Evolutionary conservation across 2,888 invertebrate genomes (phyloP).

Genomic region (Protodeltote pygarga): DNA sequence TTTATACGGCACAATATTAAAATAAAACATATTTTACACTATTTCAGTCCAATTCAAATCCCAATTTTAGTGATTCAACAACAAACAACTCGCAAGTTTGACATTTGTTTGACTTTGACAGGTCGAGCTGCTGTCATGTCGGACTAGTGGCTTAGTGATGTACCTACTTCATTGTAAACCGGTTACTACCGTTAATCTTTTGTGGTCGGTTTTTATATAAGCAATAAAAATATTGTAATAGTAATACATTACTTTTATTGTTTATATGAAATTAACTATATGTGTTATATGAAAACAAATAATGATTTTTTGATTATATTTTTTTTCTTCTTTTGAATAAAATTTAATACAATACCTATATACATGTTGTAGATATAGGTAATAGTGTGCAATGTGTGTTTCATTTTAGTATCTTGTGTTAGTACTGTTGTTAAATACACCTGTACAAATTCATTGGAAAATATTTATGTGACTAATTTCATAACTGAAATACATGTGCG

Average conservation of each 20-base stretch:
- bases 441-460: constrained; percentile 64
- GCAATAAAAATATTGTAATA: constrained; percentile 1
- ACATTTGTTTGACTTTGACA: constrained; percentile 11
- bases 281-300: too few species aligned
- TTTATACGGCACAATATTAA: background rate
- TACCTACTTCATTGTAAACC: constrained; percentile 1
- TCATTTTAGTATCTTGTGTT: constrained; percentile 18
- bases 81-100: constrained; percentile 5
- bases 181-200: constrained; percentile 3
- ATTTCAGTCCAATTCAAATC: background rate
- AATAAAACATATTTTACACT: constrained; percentile 2
- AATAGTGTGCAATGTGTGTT: too few species aligned
- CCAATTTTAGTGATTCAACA: background rate
- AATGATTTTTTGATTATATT: too few species aligned
- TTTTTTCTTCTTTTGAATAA: background rate
- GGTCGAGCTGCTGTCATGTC: background rate
- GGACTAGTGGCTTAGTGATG: constrained; percentile 14
- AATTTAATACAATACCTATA: background rate
- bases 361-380: background rate
- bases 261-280: too few species aligned
- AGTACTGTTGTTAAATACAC: constrained; percentile 53
- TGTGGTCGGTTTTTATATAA: constrained; percentile 5
- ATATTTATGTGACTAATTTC: constrained; percentile 53
- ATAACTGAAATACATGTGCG: constrained; percentile 44
- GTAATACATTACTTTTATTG: constrained; percentile 2